Percentiles rank a stretch among this genome's conserved stretches.
Evolutionary conservation across 2,797 vertebrate genomes (phyloP).

Genomic region (Ceryle rudis): DNA sequence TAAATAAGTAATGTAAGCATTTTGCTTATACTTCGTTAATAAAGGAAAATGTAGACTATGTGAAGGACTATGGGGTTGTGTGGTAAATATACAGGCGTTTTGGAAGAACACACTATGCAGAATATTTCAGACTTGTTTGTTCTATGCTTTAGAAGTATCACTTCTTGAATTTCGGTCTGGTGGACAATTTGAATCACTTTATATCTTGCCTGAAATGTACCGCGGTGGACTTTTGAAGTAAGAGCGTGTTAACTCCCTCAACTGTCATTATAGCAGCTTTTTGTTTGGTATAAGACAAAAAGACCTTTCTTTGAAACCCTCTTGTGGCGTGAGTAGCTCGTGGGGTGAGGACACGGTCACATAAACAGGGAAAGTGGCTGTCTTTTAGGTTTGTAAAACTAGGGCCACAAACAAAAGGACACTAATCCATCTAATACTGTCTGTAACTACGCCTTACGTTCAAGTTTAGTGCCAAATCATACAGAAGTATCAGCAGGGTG

Average conservation of each 20-base stretch:
- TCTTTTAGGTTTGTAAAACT: neutral
- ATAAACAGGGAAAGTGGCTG: fast-evolving
- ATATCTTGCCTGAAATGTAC: neutral
- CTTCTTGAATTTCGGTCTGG: neutral
- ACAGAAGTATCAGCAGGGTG: neutral
- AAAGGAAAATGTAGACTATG: neutral
- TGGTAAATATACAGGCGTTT: neutral
- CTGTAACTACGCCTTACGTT: neutral
- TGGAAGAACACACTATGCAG: neutral
- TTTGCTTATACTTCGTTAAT: neutral
- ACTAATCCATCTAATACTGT: no score
- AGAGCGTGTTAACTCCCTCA: neutral
- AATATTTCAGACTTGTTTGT: neutral
- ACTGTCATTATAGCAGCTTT: neutral
- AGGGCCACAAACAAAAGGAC: neutral
- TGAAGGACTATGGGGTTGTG: neutral
- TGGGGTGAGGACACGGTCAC: neutral
- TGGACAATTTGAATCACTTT: neutral
- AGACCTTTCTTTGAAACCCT: neutral
- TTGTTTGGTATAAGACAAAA: neutral
- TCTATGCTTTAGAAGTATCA: neutral
- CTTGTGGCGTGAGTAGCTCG: fast-evolving
- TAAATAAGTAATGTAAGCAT: neutral
- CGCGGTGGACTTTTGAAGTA: neutral
- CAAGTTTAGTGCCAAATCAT: neutral